Percentiles rank a stretch among this genome's conserved stretches.
Conservation (phyloP, 2,888 invertebrate species). For the Clostera curtula region DNA sequence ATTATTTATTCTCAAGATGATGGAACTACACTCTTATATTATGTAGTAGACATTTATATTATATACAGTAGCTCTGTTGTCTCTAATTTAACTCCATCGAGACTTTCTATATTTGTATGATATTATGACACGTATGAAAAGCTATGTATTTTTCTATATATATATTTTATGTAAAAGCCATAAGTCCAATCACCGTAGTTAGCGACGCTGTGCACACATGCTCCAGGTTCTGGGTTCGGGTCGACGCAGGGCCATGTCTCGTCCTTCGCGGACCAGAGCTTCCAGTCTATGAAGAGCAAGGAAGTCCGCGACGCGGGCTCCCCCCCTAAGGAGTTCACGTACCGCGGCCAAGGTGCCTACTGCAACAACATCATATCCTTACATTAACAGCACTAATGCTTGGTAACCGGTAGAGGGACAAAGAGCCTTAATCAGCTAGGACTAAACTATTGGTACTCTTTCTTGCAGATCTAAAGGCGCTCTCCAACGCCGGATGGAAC, state of each 20-base stretch:
- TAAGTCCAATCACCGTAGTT: conserved; percentile 14
- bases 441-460: no score
- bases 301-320: conserved; percentile 86
- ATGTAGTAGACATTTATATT: no score
- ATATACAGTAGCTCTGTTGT: no score
- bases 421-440: not conserved
- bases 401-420: conserved; percentile 40
- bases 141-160: no score
- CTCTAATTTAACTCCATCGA: no score
- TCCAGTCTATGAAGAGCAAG: conserved; percentile 84
- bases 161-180: not conserved
- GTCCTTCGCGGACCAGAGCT: conserved; percentile 83
- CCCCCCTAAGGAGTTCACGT: conserved; percentile 78
- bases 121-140: no score
- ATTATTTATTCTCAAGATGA: no score
- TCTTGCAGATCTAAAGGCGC: conserved; percentile 65
- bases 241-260: conserved; percentile 77
- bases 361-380: conserved; percentile 32
- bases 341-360: conserved; percentile 66
- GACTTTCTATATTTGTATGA: no score
- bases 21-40: no score
- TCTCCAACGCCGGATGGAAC: conserved; percentile 78
- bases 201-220: conserved; percentile 41
- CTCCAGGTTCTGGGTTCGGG: conserved; percentile 65
- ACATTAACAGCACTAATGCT: conserved; percentile 58